These are phyloP conservation scores for Anseranas semipalmata DNA, from an alignment of 2,113 vertebrate species.

Conservation along the genomic window DNA sequence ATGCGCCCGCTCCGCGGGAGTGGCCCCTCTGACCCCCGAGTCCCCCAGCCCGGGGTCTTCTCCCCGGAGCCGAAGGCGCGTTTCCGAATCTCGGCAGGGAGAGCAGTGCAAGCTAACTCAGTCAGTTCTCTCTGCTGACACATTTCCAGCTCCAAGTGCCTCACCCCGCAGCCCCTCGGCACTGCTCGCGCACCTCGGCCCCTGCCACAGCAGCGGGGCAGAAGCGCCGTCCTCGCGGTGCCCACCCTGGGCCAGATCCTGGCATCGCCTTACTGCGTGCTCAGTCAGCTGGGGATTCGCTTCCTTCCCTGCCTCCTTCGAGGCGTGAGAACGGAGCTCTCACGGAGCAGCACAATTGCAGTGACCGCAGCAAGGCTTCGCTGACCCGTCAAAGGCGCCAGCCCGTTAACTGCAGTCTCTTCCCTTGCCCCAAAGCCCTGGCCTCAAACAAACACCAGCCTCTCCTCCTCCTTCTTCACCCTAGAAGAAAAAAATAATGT, in stretches of 20 bases:
- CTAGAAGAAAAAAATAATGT: neutral
- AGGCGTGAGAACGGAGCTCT: neutral
- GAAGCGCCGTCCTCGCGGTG: neutral
- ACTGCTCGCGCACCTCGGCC: neutral
- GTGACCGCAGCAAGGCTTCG: neutral
- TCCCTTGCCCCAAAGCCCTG: neutral
- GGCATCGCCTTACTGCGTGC: neutral
- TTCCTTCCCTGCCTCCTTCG: neutral
- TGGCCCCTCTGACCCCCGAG: neutral
- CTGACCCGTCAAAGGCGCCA: neutral
- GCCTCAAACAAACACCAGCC: neutral
- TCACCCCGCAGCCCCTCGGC: neutral
- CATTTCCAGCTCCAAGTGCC: neutral
- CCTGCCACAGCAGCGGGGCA: neutral
- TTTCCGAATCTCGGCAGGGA: constrained; percentile 27
- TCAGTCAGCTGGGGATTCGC: neutral
- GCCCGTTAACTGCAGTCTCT: neutral
- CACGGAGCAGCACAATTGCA: rapidly evolving
- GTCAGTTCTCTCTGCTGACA: constrained; percentile 41
- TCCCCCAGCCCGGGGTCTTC: neutral
- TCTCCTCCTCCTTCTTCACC: neutral
- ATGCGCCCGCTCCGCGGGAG: neutral
- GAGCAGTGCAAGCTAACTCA: constrained; percentile 3
- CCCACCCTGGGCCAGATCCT: neutral
- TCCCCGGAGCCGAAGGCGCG: neutral